These are phyloP conservation scores for Pseudococcus viburni DNA, from an alignment of 2,888 invertebrate species.

Conservation along the genomic window DNA sequence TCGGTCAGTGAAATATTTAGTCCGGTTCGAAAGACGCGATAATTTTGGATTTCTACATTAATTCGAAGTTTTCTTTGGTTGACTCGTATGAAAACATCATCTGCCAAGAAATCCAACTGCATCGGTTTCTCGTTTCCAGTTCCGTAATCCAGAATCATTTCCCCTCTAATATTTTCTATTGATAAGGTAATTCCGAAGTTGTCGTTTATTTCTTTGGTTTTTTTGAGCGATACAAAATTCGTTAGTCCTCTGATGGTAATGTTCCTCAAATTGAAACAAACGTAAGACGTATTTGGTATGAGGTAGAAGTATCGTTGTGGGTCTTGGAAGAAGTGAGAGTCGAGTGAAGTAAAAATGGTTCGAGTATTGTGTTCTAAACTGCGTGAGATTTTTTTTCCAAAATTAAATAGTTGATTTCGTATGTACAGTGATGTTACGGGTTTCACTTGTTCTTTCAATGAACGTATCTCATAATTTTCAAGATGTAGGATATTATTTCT, in stretches of 20 bases:
- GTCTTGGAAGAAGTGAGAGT: no score
- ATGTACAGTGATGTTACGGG: no score
- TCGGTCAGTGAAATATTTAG: neutral
- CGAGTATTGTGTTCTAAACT: no score
- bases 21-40: neutral
- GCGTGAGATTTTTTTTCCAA: no score
- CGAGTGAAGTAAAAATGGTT: no score
- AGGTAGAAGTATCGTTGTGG: neutral
- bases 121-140: neutral
- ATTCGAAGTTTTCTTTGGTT: neutral
- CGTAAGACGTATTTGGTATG: neutral
- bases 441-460: no score
- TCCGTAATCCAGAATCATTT: neutral
- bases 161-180: neutral
- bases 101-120: neutral
- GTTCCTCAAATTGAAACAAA: neutral
- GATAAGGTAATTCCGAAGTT: neutral
- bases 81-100: neutral
- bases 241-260: neutral
- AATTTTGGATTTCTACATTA: neutral
- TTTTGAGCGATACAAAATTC: neutral
- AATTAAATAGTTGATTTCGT: no score
- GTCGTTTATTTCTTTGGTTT: neutral
- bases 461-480: no score
- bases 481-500: no score